Percentiles rank a stretch among this genome's conserved stretches.
Conservation (phyloP, 2,113 vertebrate species). For the Ia io region DNA sequence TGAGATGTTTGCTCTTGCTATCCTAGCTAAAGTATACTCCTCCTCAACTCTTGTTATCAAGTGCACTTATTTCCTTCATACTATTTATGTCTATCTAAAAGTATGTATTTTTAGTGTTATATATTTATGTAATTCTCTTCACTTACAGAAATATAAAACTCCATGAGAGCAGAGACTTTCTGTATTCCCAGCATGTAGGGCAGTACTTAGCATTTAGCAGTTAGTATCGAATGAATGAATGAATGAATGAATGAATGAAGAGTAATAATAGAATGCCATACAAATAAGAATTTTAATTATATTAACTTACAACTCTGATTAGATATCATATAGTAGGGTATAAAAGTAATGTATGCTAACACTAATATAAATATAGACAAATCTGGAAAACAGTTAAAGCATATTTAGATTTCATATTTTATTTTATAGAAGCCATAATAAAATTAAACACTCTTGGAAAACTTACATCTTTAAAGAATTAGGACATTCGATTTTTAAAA, state of each 20-base stretch:
- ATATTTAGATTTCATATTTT: neutral
- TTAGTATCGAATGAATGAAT: neutral
- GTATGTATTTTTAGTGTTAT: neutral
- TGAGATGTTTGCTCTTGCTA: neutral
- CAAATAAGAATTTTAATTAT: constrained; percentile 7
- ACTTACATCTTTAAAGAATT: neutral
- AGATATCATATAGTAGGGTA: neutral
- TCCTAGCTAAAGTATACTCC: neutral
- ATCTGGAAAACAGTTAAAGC: constrained; percentile 5
- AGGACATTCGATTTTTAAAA: neutral
- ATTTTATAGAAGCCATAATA: neutral
- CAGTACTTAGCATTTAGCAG: neutral
- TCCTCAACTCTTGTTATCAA: neutral
- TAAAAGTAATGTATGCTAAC: neutral
- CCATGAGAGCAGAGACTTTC: neutral
- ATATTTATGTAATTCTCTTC: neutral
- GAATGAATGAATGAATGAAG: neutral
- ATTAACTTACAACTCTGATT: neutral
- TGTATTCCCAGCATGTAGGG: neutral
- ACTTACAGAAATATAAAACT: neutral
- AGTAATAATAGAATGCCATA: neutral
- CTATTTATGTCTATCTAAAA: neutral
- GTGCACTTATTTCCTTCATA: neutral
- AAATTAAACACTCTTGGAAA: neutral
- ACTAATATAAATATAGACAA: constrained; percentile 1